Conservation (phyloP, 2,888 invertebrate species). For the Theodoxus fluviatilis region DNA sequence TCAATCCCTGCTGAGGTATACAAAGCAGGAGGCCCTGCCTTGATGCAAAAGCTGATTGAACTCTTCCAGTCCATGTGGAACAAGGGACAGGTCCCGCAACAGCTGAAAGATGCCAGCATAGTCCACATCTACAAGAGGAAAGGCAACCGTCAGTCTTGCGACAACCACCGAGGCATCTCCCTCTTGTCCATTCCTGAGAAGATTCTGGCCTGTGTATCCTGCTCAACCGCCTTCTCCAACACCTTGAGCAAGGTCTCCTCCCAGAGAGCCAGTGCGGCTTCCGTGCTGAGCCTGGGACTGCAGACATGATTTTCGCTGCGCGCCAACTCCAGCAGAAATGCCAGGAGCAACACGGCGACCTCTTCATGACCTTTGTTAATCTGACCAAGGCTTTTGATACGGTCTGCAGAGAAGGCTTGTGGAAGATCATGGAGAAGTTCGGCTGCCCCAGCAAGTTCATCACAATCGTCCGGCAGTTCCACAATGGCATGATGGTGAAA, state of each 20-base stretch:
- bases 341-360: conserved; percentile 24
- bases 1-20: conserved; percentile 32
- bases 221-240: conserved; percentile 24
- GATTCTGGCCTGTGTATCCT: conserved; percentile 31
- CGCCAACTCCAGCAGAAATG: conserved; percentile 33
- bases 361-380: too few species aligned
- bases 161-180: conserved; percentile 31
- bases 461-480: too few species aligned
- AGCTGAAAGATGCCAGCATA: conserved; percentile 34
- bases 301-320: conserved; percentile 23
- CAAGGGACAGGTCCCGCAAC: conserved; percentile 29
- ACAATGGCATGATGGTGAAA: too few species aligned
- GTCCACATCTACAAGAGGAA: conserved; percentile 26
- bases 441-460: too few species aligned
- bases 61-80: conserved; percentile 21
- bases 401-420: too few species aligned
- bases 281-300: not conserved
- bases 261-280: conserved; percentile 26
- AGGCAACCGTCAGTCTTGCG: conserved; percentile 24
- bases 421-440: too few species aligned
- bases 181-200: conserved; percentile 30
- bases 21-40: conserved; percentile 19
- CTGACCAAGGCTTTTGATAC: too few species aligned
- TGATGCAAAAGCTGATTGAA: conserved; percentile 22
- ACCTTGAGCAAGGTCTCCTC: conserved; percentile 17